Evolutionary conservation across 2,888 invertebrate species (phyloP).

Genomic region (Colletes collaris): DNA sequence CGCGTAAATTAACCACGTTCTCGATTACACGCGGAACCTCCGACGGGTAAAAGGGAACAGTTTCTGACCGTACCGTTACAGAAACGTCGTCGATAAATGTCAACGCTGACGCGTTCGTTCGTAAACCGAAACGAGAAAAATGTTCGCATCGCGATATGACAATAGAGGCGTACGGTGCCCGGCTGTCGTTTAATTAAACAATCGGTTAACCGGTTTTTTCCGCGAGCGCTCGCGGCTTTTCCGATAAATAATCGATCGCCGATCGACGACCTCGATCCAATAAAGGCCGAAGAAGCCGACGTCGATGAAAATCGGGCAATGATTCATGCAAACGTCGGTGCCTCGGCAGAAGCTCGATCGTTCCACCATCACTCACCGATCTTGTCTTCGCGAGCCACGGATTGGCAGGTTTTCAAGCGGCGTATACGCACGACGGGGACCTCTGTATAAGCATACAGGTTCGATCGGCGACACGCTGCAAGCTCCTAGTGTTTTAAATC

Average conservation of each 20-base stretch:
- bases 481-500: constrained; percentile 79
- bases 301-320: constrained; percentile 44
- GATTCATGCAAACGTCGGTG: constrained; percentile 39
- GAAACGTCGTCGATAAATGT: constrained; percentile 19
- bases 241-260: constrained; percentile 34
- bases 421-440: constrained; percentile 30
- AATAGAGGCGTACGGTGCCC: constrained; percentile 1
- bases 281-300: constrained; percentile 23
- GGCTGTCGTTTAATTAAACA: constrained; percentile 37
- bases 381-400: constrained; percentile 29
- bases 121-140: not conserved
- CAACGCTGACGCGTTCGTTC: constrained; percentile 10
- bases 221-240: constrained; percentile 18
- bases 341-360: constrained; percentile 44
- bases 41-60: not conserved
- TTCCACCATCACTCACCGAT: constrained; percentile 59
- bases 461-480: constrained; percentile 74
- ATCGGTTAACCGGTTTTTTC: constrained; percentile 44
- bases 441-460: constrained; percentile 42
- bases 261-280: constrained; percentile 53
- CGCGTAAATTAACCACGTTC: constrained; percentile 29
- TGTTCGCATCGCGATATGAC: constrained; percentile 4
- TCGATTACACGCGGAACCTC: constrained; percentile 41
- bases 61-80: not conserved
- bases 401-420: constrained; percentile 60